Conservation (phyloP, 2,113 vertebrate genomes). For the Scytalopus superciliaris region DNA sequence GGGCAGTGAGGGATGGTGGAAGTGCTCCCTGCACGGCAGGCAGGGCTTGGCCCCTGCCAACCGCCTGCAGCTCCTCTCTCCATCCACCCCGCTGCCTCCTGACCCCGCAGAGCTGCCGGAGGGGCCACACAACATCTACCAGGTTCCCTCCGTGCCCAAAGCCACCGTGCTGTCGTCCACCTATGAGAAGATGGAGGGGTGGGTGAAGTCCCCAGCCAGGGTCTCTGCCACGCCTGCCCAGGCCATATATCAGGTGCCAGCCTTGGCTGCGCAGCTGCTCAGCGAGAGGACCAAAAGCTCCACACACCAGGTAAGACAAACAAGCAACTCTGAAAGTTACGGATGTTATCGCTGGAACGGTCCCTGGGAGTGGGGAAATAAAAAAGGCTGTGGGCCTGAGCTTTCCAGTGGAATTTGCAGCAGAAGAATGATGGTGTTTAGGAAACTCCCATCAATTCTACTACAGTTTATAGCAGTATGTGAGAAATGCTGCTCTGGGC, state of each 20-base stretch:
- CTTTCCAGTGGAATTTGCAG: not conserved
- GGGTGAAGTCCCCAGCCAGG: slow-evolving; percentile 70
- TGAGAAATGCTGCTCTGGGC: not conserved
- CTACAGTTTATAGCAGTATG: not conserved
- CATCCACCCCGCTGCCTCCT: not conserved
- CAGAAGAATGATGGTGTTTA: not conserved
- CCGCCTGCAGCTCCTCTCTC: slow-evolving; percentile 81
- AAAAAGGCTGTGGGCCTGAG: not conserved
- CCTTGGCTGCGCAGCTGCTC: slow-evolving; percentile 54
- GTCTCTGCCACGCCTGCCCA: not conserved
- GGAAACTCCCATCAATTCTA: not conserved
- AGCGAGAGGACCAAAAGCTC: slow-evolving; percentile 67
- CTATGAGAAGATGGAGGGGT: slow-evolving; percentile 83
- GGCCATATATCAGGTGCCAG: slow-evolving; percentile 57
- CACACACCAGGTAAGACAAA: slow-evolving; percentile 69
- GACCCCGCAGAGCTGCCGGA: not conserved
- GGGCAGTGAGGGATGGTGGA: slow-evolving; percentile 90
- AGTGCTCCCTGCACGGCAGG: slow-evolving; percentile 83
- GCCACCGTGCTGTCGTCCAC: not conserved
- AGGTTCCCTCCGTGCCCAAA: slow-evolving; percentile 65
- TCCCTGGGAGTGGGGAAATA: fast-evolving
- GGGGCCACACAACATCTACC: slow-evolving; percentile 69
- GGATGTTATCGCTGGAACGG: fast-evolving
- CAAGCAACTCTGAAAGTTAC: not conserved
- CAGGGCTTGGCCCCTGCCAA: slow-evolving; percentile 91